A percentile compares a stretch with the other conserved stretches of the same genome.
phyloP scores from a whole-genome alignment of 2,888 invertebrate species.

The Acleris sparsana region DNA sequence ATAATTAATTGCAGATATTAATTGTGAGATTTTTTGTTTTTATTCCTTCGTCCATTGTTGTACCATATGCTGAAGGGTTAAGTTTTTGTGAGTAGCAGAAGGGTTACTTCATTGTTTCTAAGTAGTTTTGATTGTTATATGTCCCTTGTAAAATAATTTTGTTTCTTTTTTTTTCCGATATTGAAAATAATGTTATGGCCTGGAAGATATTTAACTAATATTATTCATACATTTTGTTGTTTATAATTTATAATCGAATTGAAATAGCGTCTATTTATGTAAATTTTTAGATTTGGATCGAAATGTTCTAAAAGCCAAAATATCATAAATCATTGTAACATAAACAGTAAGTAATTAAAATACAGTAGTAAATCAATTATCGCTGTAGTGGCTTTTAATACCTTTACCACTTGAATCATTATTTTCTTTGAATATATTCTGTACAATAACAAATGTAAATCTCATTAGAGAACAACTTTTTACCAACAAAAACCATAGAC shows the following conservation, averaged over 20 bases:
- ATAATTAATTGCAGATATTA: conserved; percentile 77
- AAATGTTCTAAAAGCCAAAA: no score
- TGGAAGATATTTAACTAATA: no score
- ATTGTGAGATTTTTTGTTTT: conserved; percentile 74
- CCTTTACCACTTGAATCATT: not conserved
- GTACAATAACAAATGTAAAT: conserved; percentile 12
- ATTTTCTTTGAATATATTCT: conserved; percentile 14
- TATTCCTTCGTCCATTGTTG: conserved; percentile 54
- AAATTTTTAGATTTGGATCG: no score
- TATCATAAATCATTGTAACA: no score
- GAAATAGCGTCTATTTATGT: no score
- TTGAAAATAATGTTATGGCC: no score
- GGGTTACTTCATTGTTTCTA: conserved; percentile 28
- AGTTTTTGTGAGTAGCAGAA: conserved; percentile 37
- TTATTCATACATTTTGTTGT: no score
- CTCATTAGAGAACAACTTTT: conserved; percentile 28
- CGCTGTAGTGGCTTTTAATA: no score
- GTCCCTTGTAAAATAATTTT: not conserved
- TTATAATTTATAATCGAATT: no score
- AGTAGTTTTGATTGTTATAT: conserved; percentile 1
- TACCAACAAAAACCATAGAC: conserved; percentile 33
- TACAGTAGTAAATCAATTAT: no score
- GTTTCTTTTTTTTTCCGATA: no score
- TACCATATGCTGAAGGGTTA: conserved; percentile 59
- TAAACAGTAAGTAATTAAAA: no score